Evolutionary conservation across 2,888 invertebrate species (phyloP), one percentile per base, ranked within the genome.

Genomic region (Arrhopalites spinosus): DNA sequence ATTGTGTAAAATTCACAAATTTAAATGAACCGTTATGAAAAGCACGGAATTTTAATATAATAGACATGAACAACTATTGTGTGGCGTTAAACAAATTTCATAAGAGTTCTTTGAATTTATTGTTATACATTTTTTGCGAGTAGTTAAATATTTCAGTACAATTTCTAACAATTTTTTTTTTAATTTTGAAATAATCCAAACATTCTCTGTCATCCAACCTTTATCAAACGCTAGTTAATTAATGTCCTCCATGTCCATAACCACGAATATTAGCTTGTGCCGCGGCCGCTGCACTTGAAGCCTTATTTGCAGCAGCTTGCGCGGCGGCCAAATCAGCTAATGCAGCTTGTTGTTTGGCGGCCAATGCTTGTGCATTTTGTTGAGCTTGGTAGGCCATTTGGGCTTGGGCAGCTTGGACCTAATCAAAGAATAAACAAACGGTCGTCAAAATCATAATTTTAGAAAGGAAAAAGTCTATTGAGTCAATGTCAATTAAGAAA

Each of bases 301-400:
- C 83, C 59, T 77, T 78, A 73, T 79, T 80, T 3, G 79, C 79
- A 11, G 79, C 78, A n/a, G 74, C 70, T 64, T 82, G 82, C 25
- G 81, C 80, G 61, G 80, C 80, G 5, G 81, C 80, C 30, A 83
- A 72, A 74, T 83, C 83, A 2, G 80, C 69, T 1, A 83, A 77
- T 7, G 80, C 76, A 5, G 81, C 81, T 67, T 83, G 83, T 72
- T 81, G 83, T 73, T 83, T 83, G n/a, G 77, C 80, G 1, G 82
- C 79, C 8, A 83, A 72, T 0, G 82, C 80, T 50, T 78, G 80
- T 67, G 83, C 83, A 64, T 83, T 83, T 59, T 82, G 82, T 72
- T 83, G 82, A 63, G 83, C 83, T 74, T 83, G 83, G 43, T 82
- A 82, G 8, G 81, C 83, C 82, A 83, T 83, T 75, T 83, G 83